Evolutionary conservation across 2,888 invertebrate species (phyloP).

Genomic region (Frankliniella fusca): DNA sequence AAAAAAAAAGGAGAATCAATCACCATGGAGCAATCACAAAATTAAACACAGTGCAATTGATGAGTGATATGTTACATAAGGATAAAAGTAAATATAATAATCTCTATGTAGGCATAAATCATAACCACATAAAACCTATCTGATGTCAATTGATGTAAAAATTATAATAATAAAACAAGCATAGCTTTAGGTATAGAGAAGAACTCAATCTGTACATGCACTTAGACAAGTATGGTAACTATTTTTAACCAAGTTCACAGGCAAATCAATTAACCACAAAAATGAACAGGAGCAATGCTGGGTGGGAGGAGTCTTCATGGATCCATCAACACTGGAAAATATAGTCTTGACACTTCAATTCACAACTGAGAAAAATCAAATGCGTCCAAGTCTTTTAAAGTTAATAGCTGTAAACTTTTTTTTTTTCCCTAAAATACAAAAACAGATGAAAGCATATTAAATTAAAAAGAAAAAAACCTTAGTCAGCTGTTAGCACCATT

Average conservation of each 20-base stretch:
- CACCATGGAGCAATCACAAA: constrained; percentile 12
- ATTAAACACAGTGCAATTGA: constrained; percentile 13
- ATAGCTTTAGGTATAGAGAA: constrained; percentile 13
- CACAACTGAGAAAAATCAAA: neutral
- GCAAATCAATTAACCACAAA: neutral
- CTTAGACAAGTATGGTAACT: constrained; percentile 12
- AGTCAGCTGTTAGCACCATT: constrained; percentile 19
- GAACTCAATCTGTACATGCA: neutral
- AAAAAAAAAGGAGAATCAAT: neutral
- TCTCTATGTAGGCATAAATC: neutral
- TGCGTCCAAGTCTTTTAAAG: neutral
- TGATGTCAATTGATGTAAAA: neutral
- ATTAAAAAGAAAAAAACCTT: neutral
- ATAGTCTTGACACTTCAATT: too few species aligned
- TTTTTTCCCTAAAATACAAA: neutral
- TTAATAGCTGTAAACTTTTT: neutral
- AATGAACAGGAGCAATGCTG: neutral
- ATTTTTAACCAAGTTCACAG: constrained; percentile 10
- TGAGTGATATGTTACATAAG: constrained; percentile 20
- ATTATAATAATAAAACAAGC: constrained; percentile 22
- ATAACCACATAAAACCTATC: constrained; percentile 6
- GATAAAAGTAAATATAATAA: constrained; percentile 4
- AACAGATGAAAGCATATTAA: neutral
- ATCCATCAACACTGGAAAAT: neutral
- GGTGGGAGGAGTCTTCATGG: neutral